Percentiles rank a stretch among this genome's conserved stretches.
Evolutionary conservation across 2,113 vertebrate genomes (phyloP).

Genomic region (Microtus montanus): DNA sequence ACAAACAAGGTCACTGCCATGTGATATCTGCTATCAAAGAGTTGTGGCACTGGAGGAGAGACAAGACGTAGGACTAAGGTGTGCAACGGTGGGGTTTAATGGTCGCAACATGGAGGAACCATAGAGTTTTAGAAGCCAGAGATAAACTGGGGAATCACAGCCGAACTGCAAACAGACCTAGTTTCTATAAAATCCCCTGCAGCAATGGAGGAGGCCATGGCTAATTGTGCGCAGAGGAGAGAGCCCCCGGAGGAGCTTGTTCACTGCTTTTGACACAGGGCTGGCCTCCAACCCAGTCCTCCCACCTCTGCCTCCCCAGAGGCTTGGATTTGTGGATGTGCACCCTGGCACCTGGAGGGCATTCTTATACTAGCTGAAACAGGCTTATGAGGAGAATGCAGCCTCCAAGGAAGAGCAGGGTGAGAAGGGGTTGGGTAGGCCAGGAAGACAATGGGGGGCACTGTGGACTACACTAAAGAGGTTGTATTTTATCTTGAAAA

Average conservation of each 20-base stretch:
- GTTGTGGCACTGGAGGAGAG: neutral
- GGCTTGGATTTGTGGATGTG: neutral
- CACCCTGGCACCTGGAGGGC: neutral
- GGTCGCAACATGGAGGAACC: neutral
- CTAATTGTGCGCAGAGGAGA: neutral
- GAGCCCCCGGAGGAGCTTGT: neutral
- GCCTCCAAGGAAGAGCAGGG: neutral
- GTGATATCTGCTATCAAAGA: neutral
- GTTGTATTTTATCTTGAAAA: constrained; percentile 24
- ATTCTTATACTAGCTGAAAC: neutral
- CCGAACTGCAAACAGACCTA: neutral
- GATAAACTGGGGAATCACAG: neutral
- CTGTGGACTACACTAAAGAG: neutral
- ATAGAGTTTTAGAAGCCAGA: neutral
- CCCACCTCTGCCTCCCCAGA: neutral
- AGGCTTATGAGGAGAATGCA: neutral
- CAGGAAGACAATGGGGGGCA: neutral
- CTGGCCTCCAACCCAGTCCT: neutral
- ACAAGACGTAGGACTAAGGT: neutral
- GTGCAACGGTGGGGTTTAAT: neutral
- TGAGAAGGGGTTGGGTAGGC: neutral
- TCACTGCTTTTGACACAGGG: neutral
- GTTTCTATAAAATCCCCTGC: neutral
- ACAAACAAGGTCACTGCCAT: constrained; percentile 37
- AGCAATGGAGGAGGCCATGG: neutral